Base-by-base conservation (phyloP, 2,888 invertebrate species). In the Ptychoptera albimana region DNA sequence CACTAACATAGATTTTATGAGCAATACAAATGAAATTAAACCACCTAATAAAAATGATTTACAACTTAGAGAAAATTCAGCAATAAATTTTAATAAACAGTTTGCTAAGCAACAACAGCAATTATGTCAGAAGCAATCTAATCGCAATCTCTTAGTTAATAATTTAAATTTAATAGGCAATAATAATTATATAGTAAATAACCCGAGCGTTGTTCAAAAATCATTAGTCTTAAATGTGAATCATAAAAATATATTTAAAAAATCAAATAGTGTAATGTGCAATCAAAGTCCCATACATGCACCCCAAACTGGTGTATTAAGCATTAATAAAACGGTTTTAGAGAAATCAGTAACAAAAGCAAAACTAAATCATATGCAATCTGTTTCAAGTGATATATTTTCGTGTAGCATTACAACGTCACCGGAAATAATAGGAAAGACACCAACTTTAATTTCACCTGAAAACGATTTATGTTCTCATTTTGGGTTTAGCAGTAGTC, bases 231-330 rank as follows among this genome's bases (percentile, higher is more conserved):
- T 49, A 11, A 46, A 49, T 45, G 45, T 46, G 42, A 50, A 49
- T 44, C 48, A 47, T 44, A 52, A 48, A 32, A 57, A 55, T 29
- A 52, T 55, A 1, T 48, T 64, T 45, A 62, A 61, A 41, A 61
- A 58, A 44, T 63, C 64, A 2, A 63, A 64, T 50, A 64, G 64
- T 45, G 63, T 64, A 29, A 55, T 64, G 15, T 56, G 55, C 30
- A 60, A 56, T 43, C 54, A 54, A 45, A 52, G 38, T 4, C 45
- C 45, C 7, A 23, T 23, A 31, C 39, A 13, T 23, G 35, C 8
- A 14, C 35, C 6, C 16, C 10, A 23, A 23, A 23, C 3, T 23
- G 23, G 23, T 23, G 23, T 23, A 5, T 23, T 23, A 23, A 23
- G 7, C 7, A 23, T 23, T 5, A 23, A 23, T 23, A 23, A 23